Evolutionary conservation across 37 sponge, comb jelly and placozoan species (phyloP).

Genomic region (Chondrilla cf. caribensis): DNA sequence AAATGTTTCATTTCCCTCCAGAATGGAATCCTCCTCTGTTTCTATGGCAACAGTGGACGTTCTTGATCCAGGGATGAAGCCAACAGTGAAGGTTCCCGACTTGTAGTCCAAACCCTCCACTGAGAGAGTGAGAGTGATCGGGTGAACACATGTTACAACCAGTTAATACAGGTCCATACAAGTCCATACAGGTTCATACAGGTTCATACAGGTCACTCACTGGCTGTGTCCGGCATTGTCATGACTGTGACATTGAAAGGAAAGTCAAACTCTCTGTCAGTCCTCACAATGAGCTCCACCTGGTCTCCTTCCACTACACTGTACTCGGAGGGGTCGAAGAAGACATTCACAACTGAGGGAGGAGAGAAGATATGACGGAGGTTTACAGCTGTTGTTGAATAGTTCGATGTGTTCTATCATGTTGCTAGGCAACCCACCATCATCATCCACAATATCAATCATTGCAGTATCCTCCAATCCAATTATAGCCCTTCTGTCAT

Average conservation of each 20-base stretch:
- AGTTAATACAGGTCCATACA: too few species aligned
- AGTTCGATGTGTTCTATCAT: too few species aligned
- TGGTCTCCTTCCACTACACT: neutral
- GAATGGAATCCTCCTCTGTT: neutral
- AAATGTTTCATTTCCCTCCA: neutral
- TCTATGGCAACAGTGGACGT: neutral
- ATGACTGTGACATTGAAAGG: neutral
- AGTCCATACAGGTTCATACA: too few species aligned
- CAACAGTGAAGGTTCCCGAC: neutral
- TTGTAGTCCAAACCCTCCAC: slow-evolving; percentile 2
- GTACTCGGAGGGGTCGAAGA: neutral
- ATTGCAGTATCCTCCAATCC: neutral
- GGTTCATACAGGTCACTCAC: too few species aligned
- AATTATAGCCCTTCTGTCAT: neutral
- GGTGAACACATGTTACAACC: too few species aligned
- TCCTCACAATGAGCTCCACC: too few species aligned
- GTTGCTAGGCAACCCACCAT: too few species aligned
- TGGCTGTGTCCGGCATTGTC: neutral
- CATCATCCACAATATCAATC: neutral
- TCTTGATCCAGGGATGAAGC: neutral
- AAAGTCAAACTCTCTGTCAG: neutral
- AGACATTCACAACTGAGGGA: too few species aligned
- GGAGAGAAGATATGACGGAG: too few species aligned
- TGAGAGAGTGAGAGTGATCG: neutral
- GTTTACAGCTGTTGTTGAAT: too few species aligned